Conservation (phyloP, 2,113 vertebrate species). For the Atractosteus spatula region DNA sequence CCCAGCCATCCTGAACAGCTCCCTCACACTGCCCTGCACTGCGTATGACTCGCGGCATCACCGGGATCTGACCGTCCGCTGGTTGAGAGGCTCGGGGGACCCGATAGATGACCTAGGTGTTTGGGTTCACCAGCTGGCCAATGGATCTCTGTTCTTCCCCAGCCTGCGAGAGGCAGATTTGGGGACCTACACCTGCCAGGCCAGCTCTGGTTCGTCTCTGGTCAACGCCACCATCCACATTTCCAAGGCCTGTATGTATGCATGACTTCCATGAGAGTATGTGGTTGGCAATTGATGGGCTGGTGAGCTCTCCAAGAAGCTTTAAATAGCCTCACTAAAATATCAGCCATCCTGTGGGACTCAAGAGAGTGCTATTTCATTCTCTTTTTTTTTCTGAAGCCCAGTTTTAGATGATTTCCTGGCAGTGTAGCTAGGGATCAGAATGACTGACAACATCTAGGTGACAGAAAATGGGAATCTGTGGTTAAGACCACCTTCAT, state of each 20-base stretch:
- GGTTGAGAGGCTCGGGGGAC: conserved; percentile 31
- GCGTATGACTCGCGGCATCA: conserved; percentile 30
- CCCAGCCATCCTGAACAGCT: conserved; percentile 29
- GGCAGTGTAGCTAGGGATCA: too few species aligned
- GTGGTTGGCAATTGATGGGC: too few species aligned
- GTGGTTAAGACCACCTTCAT: too few species aligned
- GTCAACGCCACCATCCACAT: conserved; percentile 34
- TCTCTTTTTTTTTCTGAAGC: too few species aligned
- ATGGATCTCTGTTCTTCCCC: conserved; percentile 44
- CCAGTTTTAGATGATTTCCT: too few species aligned
- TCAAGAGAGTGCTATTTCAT: too few species aligned
- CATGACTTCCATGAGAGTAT: neutral
- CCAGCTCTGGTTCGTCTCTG: conserved; percentile 24
- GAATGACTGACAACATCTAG: too few species aligned
- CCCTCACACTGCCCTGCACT: conserved; percentile 39
- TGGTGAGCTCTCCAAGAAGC: too few species aligned
- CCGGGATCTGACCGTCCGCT: conserved; percentile 25
- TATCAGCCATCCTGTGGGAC: too few species aligned
- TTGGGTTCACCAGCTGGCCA: conserved; percentile 29
- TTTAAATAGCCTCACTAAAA: too few species aligned
- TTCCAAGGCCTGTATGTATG: conserved; percentile 37
- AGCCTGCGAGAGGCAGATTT: conserved; percentile 33
- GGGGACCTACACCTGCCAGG: conserved; percentile 41
- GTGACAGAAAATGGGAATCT: too few species aligned
- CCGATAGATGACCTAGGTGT: neutral